Evolutionary conservation across 2,888 invertebrate species (phyloP).

Genomic region (Icerya purchasi): DNA sequence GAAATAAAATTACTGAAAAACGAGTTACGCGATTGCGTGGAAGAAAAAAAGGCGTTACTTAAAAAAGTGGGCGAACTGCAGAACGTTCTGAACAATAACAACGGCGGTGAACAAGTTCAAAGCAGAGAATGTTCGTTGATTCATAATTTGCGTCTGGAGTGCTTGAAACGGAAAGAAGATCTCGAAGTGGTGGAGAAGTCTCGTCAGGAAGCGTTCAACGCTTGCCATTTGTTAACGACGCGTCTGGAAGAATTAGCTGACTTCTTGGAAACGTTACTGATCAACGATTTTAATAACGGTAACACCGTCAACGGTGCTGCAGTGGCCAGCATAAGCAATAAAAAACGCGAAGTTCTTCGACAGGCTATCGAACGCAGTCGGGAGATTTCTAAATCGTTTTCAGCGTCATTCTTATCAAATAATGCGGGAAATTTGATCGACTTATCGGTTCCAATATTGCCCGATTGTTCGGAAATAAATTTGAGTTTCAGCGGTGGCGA

Average conservation of each 20-base stretch:
- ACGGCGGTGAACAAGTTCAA: slow-evolving; percentile 21
- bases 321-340: slow-evolving; percentile 27
- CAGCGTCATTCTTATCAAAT: slow-evolving; percentile 1
- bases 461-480: slow-evolving; percentile 21
- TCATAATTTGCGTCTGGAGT: slow-evolving; percentile 18
- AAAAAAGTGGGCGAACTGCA: slow-evolving; percentile 25
- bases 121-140: slow-evolving; percentile 7
- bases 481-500: slow-evolving; percentile 18
- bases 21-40: slow-evolving; percentile 6
- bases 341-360: slow-evolving; percentile 31
- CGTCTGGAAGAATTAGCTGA: slow-evolving; percentile 41
- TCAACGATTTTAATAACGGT: background rate
- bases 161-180: slow-evolving; percentile 22
- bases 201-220: slow-evolving; percentile 26
- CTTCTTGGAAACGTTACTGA: slow-evolving; percentile 30
- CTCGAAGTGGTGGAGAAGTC: slow-evolving; percentile 25
- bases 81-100: slow-evolving; percentile 18
- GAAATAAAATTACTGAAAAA: slow-evolving; percentile 8
- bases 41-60: slow-evolving; percentile 24
- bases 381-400: slow-evolving; percentile 17
- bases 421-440: slow-evolving; percentile 2
- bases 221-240: slow-evolving; percentile 31
- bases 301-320: background rate
- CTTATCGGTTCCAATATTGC: slow-evolving; percentile 17
- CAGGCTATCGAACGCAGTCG: slow-evolving; percentile 28